Base-by-base conservation (phyloP, 1,140 invertebrate species). In the Drosophila nebulosa region DNA sequence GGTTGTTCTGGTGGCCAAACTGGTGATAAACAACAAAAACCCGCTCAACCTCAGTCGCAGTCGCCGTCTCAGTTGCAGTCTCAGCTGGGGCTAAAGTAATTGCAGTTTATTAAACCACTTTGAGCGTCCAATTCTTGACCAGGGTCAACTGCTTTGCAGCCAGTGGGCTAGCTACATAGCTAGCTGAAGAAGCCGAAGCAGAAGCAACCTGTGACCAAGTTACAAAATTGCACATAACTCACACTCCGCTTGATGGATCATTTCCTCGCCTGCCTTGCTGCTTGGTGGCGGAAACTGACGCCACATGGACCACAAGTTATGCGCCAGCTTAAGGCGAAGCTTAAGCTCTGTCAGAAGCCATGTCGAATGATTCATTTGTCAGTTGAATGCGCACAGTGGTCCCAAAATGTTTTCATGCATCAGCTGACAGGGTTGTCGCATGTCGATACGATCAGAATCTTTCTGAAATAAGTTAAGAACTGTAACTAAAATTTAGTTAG, bases 41-140 rank as follows among this genome's bases (percentile, higher is more conserved):
- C 46, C 64, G 57, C 56, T 60, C 39, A 46, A 9, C 39, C 16
- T 46, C 39, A 46, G 39, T n/a, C n/a, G n/a, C n/a, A n/a, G n/a
- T n/a, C n/a, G n/a, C n/a, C n/a, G n/a, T n/a, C n/a, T n/a, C n/a
- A n/a, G n/a, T n/a, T n/a, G n/a, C n/a, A 46, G 16, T 16, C 16
- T 46, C 39, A 46, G 39, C 39, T 46, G 16, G 42, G 56, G 30
- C 46, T 70, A 51, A 72, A 62, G 74, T 86, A 80, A 86, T 86
- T 86, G 74, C 81, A 86, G 74, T 86, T 86, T 86, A 86, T 86
- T 86, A 86, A 86, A 86, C 81, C 81, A 86, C 81, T 86, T 81
- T 68, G 69, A 74, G 64, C 76, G 64, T 79, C 70, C 64, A 68
- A 81, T 86, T 86, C 83, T 86, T 86, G 81, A 86, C 81, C 81